phyloP scores from a whole-genome alignment of 1,140 invertebrate genomes.

The Glossosoma conforme region DNA sequence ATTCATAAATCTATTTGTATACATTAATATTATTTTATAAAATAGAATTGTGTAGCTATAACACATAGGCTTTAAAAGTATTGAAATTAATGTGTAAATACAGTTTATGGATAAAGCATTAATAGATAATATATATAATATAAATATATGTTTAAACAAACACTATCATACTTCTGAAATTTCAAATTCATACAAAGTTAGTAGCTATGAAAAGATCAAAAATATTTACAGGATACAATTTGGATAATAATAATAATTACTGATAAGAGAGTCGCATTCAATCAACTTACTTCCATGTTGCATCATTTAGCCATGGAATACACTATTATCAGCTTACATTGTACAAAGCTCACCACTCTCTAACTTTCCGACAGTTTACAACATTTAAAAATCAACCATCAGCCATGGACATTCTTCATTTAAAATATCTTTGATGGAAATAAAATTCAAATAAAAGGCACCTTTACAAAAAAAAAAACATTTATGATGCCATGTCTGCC shows the following conservation, averaged over 20 bases:
- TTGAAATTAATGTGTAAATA: conserved; percentile 31
- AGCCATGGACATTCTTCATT: neutral
- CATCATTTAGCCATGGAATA: conserved; percentile 9
- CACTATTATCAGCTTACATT: conserved; percentile 1
- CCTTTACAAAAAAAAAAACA: conserved; percentile 8
- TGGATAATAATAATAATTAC: conserved; percentile 17
- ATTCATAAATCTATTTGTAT: conserved; percentile 30
- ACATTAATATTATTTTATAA: conserved; percentile 33
- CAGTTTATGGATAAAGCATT: conserved; percentile 29
- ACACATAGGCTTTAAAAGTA: conserved; percentile 30
- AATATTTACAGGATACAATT: conserved; percentile 28
- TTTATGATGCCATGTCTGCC: neutral
- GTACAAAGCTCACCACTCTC: conserved; percentile 9
- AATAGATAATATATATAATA: conserved; percentile 22
- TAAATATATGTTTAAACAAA: conserved; percentile 23
- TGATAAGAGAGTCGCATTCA: conserved; percentile 20
- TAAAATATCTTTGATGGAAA: neutral
- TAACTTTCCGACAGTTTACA: conserved; percentile 1
- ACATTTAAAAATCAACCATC: conserved; percentile 4
- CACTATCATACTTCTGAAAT: conserved; percentile 24
- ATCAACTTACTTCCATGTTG: conserved; percentile 14
- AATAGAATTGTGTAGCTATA: conserved; percentile 31
- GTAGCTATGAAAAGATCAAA: conserved; percentile 29
- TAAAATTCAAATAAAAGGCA: conserved; percentile 15
- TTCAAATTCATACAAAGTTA: conserved; percentile 29